Evolutionary conservation across 2,797 vertebrate species (phyloP), one percentile per base, ranked within the genome.

Genomic region (Synanceia verrucosa): DNA sequence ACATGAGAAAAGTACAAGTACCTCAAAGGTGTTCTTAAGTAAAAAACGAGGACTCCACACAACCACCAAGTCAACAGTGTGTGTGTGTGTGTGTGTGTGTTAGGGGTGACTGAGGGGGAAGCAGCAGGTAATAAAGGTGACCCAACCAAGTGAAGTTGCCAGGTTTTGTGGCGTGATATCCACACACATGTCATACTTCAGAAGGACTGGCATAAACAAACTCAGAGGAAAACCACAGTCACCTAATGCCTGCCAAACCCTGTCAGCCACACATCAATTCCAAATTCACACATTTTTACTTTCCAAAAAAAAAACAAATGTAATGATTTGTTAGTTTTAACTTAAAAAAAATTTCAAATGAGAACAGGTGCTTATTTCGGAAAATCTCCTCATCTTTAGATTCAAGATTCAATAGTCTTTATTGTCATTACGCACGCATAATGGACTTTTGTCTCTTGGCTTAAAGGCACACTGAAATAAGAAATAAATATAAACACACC

Each of bases 41-140:
- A 50, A 44, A n/a, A 21, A 26, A 11, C 5, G 11, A 50, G 36
- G 56, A 70, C 33, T 39, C n/a, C 10, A n/a, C 31, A 57, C 19
- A 48, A 46, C 23, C 41, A 46, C 21, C 1, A 18, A 52, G 64
- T 69, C 52, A 39, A 56, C 63, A 31, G 60, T 33, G 51, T 59
- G 37, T 48, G 53, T 65, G 44, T 57, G 29, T 53, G 50, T 31
- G 48, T 31, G 23, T 29, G 50, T 44, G 29, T 65, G 62, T 65
- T 57, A 9, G 36, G 48, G 69, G 69, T 70, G 60, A 68, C 33
- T 46, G 76, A 47, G 7, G 65, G 73, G 53, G 63, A 57, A 88
- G 53, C 86, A 87, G 88, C 82, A 77, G 82, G 88, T 62, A 46
- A 72, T 70, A 70, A 88, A 91, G 89, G 90, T 92, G 90, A 91